Conservation (phyloP, 2,888 invertebrate genomes). For the Volucella bombylans region DNA sequence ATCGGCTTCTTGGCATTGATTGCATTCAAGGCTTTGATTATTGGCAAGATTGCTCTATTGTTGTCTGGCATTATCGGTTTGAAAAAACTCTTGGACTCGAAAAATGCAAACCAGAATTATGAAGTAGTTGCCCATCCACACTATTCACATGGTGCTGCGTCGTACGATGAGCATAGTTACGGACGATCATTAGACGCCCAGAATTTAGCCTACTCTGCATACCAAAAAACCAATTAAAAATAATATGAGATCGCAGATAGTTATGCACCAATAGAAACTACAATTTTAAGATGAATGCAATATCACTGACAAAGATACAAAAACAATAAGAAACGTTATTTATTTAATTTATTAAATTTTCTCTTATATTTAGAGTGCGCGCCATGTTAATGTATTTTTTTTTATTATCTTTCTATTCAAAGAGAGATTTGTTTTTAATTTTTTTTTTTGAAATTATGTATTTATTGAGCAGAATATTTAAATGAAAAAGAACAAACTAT, state of each 20-base stretch:
- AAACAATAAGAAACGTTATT: constrained; percentile 75
- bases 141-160: constrained; percentile 83
- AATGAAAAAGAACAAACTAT: constrained; percentile 29
- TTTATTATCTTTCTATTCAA: neutral
- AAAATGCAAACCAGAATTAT: constrained; percentile 88
- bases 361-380: constrained; percentile 18
- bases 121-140: constrained; percentile 90
- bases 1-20: constrained; percentile 90
- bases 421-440: neutral
- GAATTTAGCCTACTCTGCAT: constrained; percentile 88
- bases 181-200: constrained; percentile 88
- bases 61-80: constrained; percentile 89
- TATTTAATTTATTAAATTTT: constrained; percentile 70
- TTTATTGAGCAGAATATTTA: constrained; percentile 34
- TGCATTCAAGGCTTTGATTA: constrained; percentile 91
- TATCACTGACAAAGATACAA: constrained; percentile 74
- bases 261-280: constrained; percentile 58
- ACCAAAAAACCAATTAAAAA: constrained; percentile 77
- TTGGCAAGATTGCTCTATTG: constrained; percentile 92
- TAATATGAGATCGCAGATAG: constrained; percentile 9
- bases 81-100: constrained; percentile 89
- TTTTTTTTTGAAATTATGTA: constrained; percentile 37
- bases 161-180: constrained; percentile 85
- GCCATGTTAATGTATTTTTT: constrained; percentile 53
- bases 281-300: constrained; percentile 76